These are phyloP conservation scores for Hermetia illucens DNA, from an alignment of 1,140 invertebrate genomes.

Conservation along the genomic window DNA sequence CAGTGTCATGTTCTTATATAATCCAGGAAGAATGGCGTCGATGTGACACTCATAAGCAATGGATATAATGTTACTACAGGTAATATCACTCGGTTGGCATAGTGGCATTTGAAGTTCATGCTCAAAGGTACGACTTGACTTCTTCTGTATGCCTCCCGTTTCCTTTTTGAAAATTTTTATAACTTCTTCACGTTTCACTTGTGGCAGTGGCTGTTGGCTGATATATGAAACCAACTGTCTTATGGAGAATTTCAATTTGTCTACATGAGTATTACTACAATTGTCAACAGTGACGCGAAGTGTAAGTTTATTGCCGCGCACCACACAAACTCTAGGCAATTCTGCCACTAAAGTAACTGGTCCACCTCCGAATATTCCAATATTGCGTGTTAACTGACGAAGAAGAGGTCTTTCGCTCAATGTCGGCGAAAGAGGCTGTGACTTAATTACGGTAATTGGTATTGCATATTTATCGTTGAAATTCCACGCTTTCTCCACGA, in stretches of 20 bases:
- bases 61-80: slow-evolving; percentile 21
- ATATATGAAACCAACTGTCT: slow-evolving; percentile 23
- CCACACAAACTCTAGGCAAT: slow-evolving; percentile 20
- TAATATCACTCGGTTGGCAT: slow-evolving; percentile 19
- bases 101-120: slow-evolving; percentile 23
- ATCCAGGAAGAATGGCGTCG: slow-evolving; percentile 24
- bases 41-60: slow-evolving; percentile 24
- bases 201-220: slow-evolving; percentile 20
- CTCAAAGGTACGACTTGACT: slow-evolving; percentile 25
- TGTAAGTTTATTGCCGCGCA: slow-evolving; percentile 21
- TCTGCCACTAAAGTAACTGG: slow-evolving; percentile 23
- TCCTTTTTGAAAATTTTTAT: slow-evolving; percentile 21
- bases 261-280: slow-evolving; percentile 25
- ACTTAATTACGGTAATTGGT: slow-evolving; percentile 21
- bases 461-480: slow-evolving; percentile 25
- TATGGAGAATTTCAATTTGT: slow-evolving; percentile 23
- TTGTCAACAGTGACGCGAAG: slow-evolving; percentile 26
- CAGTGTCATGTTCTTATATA: slow-evolving; percentile 26
- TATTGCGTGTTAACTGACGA: slow-evolving; percentile 16
- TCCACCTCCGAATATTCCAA: slow-evolving; percentile 24
- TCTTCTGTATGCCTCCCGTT: slow-evolving; percentile 25
- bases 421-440: slow-evolving; percentile 15
- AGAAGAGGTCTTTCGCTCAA: slow-evolving; percentile 16
- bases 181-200: slow-evolving; percentile 23
- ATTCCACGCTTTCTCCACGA: slow-evolving; percentile 24